Conservation (phyloP, 2,113 vertebrate genomes). For the Ia io region DNA sequence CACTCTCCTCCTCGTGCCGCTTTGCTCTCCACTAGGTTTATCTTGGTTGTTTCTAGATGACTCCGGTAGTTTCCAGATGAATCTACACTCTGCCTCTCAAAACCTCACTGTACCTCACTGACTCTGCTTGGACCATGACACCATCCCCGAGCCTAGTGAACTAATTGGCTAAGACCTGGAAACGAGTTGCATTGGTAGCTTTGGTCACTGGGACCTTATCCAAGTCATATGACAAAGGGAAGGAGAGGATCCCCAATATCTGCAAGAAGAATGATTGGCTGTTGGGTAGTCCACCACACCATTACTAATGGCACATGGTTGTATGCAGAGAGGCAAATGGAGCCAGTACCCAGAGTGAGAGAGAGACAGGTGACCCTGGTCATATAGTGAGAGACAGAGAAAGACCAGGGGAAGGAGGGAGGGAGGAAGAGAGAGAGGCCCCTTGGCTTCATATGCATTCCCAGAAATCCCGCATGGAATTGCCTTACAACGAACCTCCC, state of each 20-base stretch:
- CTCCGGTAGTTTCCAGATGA: background rate
- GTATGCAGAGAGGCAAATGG: background rate
- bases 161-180: background rate
- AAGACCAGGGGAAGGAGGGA: background rate
- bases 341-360: background rate
- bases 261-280: background rate
- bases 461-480: background rate
- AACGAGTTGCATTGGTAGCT: rapidly evolving
- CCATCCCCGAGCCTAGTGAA: background rate
- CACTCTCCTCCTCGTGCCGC: background rate
- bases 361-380: background rate
- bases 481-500: background rate
- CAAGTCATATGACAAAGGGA: background rate
- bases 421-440: background rate
- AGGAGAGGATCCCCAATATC: background rate
- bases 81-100: background rate
- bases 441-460: background rate
- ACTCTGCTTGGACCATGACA: background rate
- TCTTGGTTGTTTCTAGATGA: background rate
- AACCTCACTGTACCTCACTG: background rate
- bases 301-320: background rate
- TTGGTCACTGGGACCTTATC: background rate
- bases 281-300: too few species aligned
- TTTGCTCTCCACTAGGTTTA: background rate
- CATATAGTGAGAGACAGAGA: background rate